These are phyloP conservation scores for Noctua pronuba DNA, from an alignment of 2,888 invertebrate genomes.

Conservation along the genomic window DNA sequence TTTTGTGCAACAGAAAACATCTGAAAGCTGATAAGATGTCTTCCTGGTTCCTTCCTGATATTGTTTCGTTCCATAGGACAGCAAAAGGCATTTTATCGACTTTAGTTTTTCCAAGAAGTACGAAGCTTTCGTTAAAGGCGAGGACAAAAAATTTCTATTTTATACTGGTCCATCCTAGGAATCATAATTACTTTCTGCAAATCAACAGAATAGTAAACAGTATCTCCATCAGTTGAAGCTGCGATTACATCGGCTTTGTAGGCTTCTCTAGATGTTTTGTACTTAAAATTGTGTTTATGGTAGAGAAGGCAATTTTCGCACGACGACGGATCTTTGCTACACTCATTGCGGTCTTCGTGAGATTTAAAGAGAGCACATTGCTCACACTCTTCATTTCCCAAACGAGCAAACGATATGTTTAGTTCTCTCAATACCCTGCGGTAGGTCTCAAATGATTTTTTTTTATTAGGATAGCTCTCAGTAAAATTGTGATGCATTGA, in stretches of 20 bases:
- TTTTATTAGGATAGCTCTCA: no score
- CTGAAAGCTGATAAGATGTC: neutral
- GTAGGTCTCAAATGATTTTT: no score
- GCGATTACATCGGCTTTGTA: no score
- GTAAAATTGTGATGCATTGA: no score
- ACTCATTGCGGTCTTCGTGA: conserved; percentile 8
- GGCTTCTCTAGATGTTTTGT: no score
- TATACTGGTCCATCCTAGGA: conserved; percentile 2
- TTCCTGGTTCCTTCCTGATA: conserved; percentile 26
- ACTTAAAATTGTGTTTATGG: no score
- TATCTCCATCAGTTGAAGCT: no score
- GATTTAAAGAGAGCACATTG: conserved; percentile 31
- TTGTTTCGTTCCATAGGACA: conserved; percentile 38
- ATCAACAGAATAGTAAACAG: conserved; percentile 22
- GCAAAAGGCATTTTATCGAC: conserved; percentile 25
- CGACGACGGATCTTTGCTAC: no score
- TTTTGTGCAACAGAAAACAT: neutral
- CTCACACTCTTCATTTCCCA: conserved; percentile 53
- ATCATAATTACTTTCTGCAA: neutral
- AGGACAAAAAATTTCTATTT: conserved; percentile 32
- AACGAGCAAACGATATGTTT: conserved; percentile 40
- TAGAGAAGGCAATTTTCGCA: no score
- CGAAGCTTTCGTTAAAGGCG: conserved; percentile 31
- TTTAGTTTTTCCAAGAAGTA: neutral
- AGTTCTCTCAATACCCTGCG: no score